Evolutionary conservation across 2,797 vertebrate genomes (phyloP).

Genomic region (Anguilla obscura): DNA sequence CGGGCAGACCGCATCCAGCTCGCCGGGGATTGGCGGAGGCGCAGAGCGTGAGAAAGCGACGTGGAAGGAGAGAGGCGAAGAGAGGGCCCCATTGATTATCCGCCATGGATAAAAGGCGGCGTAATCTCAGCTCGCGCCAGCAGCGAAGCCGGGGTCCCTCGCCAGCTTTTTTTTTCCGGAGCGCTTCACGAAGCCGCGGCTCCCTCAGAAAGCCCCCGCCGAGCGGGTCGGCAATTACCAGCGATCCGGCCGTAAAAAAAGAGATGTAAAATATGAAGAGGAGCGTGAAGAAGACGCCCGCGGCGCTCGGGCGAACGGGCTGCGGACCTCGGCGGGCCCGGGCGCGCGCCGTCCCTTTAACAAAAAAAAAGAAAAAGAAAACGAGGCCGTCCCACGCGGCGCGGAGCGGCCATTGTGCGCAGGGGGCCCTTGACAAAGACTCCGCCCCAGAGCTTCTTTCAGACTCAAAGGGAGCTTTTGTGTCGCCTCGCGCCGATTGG

Average conservation of each 20-base stretch:
- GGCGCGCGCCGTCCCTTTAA: background rate
- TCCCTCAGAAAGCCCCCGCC: background rate
- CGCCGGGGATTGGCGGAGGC: background rate
- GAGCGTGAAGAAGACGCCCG: background rate
- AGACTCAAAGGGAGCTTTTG: slow-evolving; percentile 6
- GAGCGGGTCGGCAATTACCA: background rate
- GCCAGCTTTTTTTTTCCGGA: slow-evolving; percentile 32
- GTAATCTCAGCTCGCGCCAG: slow-evolving; percentile 49
- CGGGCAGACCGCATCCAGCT: background rate
- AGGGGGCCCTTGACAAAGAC: slow-evolving; percentile 5
- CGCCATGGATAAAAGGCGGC: slow-evolving; percentile 11
- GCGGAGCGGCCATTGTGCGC: slow-evolving; percentile 20
- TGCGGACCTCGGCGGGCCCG: background rate
- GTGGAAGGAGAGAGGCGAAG: background rate
- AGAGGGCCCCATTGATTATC: slow-evolving; percentile 49
- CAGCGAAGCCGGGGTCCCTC: slow-evolving; percentile 43
- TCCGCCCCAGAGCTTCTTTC: background rate
- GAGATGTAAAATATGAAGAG: background rate
- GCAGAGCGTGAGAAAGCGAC: background rate
- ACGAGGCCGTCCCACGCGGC: background rate
- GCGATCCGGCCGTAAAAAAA: background rate
- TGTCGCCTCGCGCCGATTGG: slow-evolving; percentile 11
- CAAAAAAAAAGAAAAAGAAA: background rate
- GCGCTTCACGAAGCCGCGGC: slow-evolving; percentile 21
- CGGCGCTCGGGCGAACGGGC: background rate